A percentile compares a stretch with the other conserved stretches of the same genome.
Conservation (phyloP, 1,140 invertebrate genomes). For the Anthonomus grandis region DNA sequence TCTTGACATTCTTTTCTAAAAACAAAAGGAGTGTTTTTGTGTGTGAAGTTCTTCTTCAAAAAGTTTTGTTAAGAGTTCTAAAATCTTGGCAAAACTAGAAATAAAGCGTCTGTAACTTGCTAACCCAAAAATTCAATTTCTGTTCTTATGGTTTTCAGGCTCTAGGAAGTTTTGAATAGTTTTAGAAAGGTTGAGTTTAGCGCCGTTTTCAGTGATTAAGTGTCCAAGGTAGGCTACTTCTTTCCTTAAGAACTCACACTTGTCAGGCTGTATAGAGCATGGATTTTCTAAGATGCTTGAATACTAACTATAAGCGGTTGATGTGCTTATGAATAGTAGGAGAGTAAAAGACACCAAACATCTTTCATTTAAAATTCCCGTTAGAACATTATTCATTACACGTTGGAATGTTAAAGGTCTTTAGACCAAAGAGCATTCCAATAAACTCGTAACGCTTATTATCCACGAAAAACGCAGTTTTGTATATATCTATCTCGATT, state of each 20-base stretch:
- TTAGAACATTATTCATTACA: no score
- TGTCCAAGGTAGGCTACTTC: neutral
- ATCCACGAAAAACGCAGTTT: neutral
- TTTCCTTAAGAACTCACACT: neutral
- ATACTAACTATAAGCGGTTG: neutral
- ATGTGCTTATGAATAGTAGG: neutral
- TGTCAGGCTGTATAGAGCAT: neutral
- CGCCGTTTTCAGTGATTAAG: no score
- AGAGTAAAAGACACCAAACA: neutral
- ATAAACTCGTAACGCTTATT: neutral
- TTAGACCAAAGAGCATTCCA: neutral
- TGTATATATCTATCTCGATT: neutral
- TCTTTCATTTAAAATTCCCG: neutral
- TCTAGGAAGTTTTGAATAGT: no score
- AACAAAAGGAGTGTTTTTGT: no score
- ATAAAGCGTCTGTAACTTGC: no score
- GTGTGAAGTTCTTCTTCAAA: no score
- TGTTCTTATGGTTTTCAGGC: no score
- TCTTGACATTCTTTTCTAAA: no score
- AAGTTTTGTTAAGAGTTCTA: no score
- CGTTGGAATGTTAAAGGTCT: neutral
- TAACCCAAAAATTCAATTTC: no score
- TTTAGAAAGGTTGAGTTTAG: no score
- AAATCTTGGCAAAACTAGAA: no score
- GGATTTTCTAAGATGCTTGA: neutral